A percentile compares a stretch with the other conserved stretches of the same genome.
Conservation (phyloP, 2,888 invertebrate genomes). For the Trisateles emortualis region DNA sequence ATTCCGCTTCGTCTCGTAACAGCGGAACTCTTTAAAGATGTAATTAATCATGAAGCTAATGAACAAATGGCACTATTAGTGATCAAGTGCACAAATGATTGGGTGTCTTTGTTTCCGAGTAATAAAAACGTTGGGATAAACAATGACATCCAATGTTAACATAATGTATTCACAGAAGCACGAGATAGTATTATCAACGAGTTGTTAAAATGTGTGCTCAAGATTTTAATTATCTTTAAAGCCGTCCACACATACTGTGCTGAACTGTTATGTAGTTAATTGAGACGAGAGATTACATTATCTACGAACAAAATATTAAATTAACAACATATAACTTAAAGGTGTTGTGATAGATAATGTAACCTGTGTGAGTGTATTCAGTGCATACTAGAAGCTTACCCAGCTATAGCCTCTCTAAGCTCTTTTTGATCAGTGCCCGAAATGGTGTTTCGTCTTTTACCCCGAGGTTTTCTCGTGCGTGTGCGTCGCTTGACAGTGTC, state of each 20-base stretch:
- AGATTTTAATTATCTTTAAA: constrained; percentile 71
- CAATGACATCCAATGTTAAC: constrained; percentile 80
- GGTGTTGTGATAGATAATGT: constrained; percentile 66
- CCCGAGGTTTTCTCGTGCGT: constrained; percentile 91
- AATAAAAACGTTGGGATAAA: constrained; percentile 57
- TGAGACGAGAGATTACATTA: constrained; percentile 76
- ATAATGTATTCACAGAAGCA: constrained; percentile 84
- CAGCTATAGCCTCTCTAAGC: constrained; percentile 94
- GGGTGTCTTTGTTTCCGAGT: constrained; percentile 70
- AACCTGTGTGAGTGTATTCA: constrained; percentile 71
- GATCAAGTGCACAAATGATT: constrained; percentile 80
- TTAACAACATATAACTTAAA: constrained; percentile 44
- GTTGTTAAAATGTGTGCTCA: constrained; percentile 79
- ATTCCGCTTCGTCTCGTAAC: constrained; percentile 80
- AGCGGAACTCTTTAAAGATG: constrained; percentile 71
- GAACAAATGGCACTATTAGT: constrained; percentile 84
- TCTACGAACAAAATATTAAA: constrained; percentile 45
- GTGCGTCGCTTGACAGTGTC: constrained; percentile 90
- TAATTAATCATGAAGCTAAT: constrained; percentile 83
- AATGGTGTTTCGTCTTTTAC: constrained; percentile 95
- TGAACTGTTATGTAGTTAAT: constrained; percentile 74
- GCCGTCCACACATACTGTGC: constrained; percentile 82
- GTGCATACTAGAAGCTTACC: constrained; percentile 90
- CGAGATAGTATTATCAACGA: constrained; percentile 76
- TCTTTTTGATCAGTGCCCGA: constrained; percentile 96